Conservation (phyloP, 2,888 invertebrate species). For the Cheilosia scutellata region DNA sequence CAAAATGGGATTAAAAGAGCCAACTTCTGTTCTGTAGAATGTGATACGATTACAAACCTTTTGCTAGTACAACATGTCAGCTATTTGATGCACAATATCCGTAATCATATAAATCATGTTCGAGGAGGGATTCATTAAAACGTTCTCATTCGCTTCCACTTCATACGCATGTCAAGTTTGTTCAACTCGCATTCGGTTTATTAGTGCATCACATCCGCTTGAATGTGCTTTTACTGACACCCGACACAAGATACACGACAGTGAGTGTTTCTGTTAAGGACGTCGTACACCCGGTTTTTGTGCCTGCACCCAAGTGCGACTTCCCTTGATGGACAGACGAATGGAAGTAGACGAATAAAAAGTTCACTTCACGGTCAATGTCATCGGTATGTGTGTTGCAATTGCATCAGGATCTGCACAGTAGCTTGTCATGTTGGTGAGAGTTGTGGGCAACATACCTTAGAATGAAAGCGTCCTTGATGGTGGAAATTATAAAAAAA, state of each 20-base stretch:
- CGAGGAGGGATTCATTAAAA: constrained; percentile 58
- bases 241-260: constrained; percentile 63
- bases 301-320: constrained; percentile 33
- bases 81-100: constrained; percentile 70
- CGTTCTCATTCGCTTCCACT: constrained; percentile 56
- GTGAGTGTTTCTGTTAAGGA: constrained; percentile 52
- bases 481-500: constrained; percentile 38
- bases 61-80: constrained; percentile 69
- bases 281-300: constrained; percentile 33
- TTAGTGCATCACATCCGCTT: constrained; percentile 56
- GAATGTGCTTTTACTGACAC: constrained; percentile 66
- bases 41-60: constrained; percentile 64
- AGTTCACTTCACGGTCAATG: constrained; percentile 65
- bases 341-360: constrained; percentile 24
- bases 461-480: constrained; percentile 44
- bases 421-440: constrained; percentile 4
- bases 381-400: constrained; percentile 44
- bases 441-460: constrained; percentile 4
- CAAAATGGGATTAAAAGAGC: constrained; percentile 32
- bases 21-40: constrained; percentile 54
- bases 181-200: constrained; percentile 66
- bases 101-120: constrained; percentile 73
- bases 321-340: constrained; percentile 33
- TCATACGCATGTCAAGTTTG: constrained; percentile 69
- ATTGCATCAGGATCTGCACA: constrained; percentile 35